phyloP scores from a whole-genome alignment of 1,140 invertebrate species.

The Diuraphis noxia region DNA sequence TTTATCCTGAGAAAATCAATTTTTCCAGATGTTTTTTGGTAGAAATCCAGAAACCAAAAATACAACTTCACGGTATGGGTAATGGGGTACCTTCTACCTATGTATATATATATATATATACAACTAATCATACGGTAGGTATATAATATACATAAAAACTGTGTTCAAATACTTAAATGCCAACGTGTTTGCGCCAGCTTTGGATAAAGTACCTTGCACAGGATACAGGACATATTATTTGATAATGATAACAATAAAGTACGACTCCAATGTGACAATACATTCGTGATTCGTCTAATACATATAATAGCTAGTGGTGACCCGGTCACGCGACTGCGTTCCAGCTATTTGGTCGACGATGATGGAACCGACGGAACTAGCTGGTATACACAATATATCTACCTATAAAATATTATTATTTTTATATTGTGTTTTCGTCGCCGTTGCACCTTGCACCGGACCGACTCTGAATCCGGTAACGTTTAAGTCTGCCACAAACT shows the following conservation, averaged over 20 bases:
- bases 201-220: not conserved
- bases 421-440: no score
- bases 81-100: not conserved
- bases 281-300: no score
- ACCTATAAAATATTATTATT: not conserved
- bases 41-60: not conserved
- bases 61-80: not conserved
- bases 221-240: not conserved
- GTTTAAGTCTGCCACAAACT: not conserved
- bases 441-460: no score
- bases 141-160: not conserved
- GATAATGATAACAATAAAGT: not conserved
- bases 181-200: not conserved
- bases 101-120: no score
- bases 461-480: not conserved
- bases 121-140: no score
- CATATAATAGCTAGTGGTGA: no score
- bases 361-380: not conserved
- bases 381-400: not conserved
- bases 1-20: not conserved
- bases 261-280: not conserved
- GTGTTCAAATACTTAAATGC: not conserved
- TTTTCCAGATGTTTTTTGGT: not conserved
- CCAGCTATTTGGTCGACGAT: not conserved
- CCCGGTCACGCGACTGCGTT: not conserved